Percentiles rank a stretch among this genome's conserved stretches.
Evolutionary conservation across 2,888 invertebrate genomes (phyloP).

Genomic region (Tinea pellionella): DNA sequence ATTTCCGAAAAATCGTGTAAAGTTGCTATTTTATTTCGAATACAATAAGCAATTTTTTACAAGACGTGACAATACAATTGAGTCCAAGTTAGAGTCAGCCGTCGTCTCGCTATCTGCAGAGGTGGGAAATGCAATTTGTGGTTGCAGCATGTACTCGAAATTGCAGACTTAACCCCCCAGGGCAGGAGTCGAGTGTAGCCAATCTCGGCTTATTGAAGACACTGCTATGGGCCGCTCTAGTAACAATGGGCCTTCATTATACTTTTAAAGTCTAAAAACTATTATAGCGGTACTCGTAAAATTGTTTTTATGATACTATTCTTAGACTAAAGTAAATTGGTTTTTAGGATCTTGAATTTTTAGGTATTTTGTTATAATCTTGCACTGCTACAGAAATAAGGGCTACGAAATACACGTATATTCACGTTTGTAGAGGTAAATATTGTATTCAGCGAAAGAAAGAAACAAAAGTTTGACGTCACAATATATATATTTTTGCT

Average conservation of each 20-base stretch:
- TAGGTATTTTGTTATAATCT: too few species aligned
- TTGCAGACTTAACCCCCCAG: slow-evolving; percentile 4
- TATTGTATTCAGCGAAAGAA: too few species aligned
- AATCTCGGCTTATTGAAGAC: slow-evolving; percentile 40
- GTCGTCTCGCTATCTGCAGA: slow-evolving; percentile 28
- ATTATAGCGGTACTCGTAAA: too few species aligned
- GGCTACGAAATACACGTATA: too few species aligned
- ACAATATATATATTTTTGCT: too few species aligned
- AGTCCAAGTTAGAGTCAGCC: slow-evolving; percentile 16
- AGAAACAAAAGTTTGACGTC: too few species aligned
- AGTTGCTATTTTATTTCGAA: neutral
- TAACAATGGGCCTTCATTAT: neutral
- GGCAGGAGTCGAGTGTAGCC: slow-evolving; percentile 22
- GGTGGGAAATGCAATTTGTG: slow-evolving; percentile 52
- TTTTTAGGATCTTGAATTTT: too few species aligned
- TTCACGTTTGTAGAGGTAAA: too few species aligned
- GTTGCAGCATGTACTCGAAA: slow-evolving; percentile 19
- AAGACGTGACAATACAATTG: slow-evolving; percentile 3
- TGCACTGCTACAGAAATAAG: too few species aligned
- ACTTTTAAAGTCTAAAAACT: neutral
- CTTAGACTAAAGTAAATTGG: too few species aligned
- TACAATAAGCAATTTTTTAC: neutral
- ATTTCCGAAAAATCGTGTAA: too few species aligned
- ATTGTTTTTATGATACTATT: too few species aligned
- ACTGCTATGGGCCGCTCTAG: neutral